These are phyloP conservation scores for Ophioninae sp. DNA, from an alignment of 2,888 invertebrate genomes.

Conservation along the genomic window DNA sequence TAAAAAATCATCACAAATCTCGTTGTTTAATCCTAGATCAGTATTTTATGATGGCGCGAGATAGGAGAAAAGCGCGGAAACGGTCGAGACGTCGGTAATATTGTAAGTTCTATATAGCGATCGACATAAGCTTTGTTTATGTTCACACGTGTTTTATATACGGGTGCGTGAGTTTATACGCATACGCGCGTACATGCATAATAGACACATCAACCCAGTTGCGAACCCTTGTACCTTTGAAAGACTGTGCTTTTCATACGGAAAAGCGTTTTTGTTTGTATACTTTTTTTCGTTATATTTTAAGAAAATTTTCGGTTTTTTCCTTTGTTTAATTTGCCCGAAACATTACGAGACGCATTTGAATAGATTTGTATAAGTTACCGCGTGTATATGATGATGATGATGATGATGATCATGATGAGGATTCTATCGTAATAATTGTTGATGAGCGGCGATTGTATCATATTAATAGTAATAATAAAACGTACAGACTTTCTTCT, in stretches of 20 bases:
- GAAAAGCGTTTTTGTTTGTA: constrained; percentile 42
- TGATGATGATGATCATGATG: not conserved
- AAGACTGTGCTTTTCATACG: constrained; percentile 62
- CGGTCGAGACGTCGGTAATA: not conserved
- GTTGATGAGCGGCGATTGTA: constrained; percentile 58
- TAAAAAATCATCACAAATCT: constrained; percentile 52
- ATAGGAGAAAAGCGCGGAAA: constrained; percentile 26
- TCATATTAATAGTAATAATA: constrained; percentile 57
- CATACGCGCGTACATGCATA: not conserved
- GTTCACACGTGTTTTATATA: not conserved
- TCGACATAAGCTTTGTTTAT: not conserved
- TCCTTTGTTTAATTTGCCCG: constrained; percentile 2
- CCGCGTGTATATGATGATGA: constrained; percentile 9
- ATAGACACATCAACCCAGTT: constrained; percentile 33
- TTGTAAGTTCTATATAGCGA: not conserved
- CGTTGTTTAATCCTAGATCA: constrained; percentile 60
- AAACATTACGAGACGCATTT: constrained; percentile 41
- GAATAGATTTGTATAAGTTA: constrained; percentile 35
- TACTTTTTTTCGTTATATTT: constrained; percentile 11
- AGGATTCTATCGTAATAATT: constrained; percentile 44
- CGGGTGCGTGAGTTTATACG: not conserved
- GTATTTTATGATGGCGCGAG: constrained; percentile 47
- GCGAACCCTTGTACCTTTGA: constrained; percentile 54
- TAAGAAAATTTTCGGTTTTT: not conserved
- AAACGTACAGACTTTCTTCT: constrained; percentile 55